These are phyloP conservation scores for Periophthalmus modestus DNA, from an alignment of 2,113 vertebrate species.

Conservation along the genomic window DNA sequence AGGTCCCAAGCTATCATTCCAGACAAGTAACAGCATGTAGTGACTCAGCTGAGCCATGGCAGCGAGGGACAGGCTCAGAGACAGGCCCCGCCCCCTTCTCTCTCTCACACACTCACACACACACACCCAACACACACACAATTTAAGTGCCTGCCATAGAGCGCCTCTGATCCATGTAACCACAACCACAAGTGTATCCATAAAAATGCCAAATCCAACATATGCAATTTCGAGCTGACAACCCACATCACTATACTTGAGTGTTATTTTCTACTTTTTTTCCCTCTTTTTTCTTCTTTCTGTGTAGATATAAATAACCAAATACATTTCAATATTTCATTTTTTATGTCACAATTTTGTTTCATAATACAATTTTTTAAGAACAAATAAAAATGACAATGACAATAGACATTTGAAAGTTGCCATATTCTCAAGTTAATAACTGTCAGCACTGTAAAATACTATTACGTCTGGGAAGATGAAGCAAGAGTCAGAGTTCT, in stretches of 20 bases:
- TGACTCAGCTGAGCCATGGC: constrained; percentile 38
- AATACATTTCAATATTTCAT: no score
- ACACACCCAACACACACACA: constrained; percentile 27
- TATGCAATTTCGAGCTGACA: not conserved
- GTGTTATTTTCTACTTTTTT: not conserved
- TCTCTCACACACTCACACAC: not conserved
- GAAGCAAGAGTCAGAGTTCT: not conserved
- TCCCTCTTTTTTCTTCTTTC: no score
- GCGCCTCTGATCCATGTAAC: not conserved
- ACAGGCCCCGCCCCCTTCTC: constrained; percentile 46
- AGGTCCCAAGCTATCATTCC: constrained; percentile 43
- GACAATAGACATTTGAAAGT: not conserved
- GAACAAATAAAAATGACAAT: no score
- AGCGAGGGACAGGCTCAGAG: constrained; percentile 6
- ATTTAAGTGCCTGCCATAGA: constrained; percentile 34
- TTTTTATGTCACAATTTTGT: no score
- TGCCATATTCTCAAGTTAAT: not conserved
- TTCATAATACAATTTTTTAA: not conserved
- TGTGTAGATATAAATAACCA: no score
- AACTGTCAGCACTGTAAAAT: not conserved
- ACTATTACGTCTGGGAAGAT: not conserved
- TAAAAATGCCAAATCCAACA: not conserved
- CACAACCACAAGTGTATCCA: not conserved
- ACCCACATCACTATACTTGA: not conserved
- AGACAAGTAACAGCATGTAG: constrained; percentile 21